Evolutionary conservation across 2,113 vertebrate species (phyloP).

Genomic region (Odontesthes bonariensis): DNA sequence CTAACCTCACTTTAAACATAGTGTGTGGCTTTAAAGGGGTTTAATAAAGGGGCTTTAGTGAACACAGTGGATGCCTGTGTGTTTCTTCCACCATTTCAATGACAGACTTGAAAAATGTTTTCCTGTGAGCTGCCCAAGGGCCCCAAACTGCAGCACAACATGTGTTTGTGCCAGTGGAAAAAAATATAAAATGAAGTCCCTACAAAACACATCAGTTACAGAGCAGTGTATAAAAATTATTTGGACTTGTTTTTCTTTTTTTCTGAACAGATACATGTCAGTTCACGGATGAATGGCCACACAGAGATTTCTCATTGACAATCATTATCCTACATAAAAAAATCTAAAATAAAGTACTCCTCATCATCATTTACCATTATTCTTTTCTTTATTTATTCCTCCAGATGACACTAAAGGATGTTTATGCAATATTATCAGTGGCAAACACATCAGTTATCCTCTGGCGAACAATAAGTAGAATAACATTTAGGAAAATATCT

Average conservation of each 20-base stretch:
- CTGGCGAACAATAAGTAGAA: too few relatives aligned
- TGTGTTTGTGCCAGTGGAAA: background rate
- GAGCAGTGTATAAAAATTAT: conserved; percentile 14
- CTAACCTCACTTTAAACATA: background rate
- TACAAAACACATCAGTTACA: conserved; percentile 22
- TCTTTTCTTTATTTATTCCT: too few relatives aligned
- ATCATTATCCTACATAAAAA: too few relatives aligned
- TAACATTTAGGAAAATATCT: too few relatives aligned
- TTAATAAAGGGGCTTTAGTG: background rate
- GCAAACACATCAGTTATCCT: too few relatives aligned
- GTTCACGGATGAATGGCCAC: too few relatives aligned
- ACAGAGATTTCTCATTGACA: too few relatives aligned
- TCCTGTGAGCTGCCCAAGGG: conserved; percentile 32
- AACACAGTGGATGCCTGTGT: background rate
- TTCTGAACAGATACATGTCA: background rate
- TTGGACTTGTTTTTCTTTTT: conserved; percentile 1
- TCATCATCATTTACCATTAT: too few relatives aligned
- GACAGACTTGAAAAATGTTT: conserved; percentile 42
- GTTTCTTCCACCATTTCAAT: conserved; percentile 13
- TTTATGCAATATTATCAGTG: too few relatives aligned
- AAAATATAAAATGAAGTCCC: background rate
- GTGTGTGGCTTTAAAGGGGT: conserved; percentile 3
- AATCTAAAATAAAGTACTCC: too few relatives aligned
- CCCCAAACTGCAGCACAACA: conserved; percentile 20
- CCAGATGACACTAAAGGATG: too few relatives aligned